Evolutionary conservation across 1,140 invertebrate species (phyloP).

Genomic region (Daktulosphaira vitifoliae): DNA sequence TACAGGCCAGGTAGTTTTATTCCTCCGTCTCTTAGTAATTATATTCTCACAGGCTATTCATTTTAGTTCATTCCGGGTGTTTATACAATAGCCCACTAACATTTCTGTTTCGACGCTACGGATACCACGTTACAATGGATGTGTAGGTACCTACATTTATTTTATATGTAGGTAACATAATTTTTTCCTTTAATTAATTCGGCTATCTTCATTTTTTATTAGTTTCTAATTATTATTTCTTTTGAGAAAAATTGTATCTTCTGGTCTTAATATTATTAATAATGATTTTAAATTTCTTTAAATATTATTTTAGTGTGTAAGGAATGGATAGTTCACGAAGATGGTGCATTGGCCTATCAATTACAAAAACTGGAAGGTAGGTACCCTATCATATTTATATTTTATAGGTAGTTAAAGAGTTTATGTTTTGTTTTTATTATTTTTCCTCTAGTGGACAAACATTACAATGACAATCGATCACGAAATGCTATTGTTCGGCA

Average conservation of each 20-base stretch:
- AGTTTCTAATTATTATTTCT: no score
- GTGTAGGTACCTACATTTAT: no score
- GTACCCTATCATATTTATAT: constrained; percentile 39
- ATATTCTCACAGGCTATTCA: constrained; percentile 29
- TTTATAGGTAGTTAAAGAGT: neutral
- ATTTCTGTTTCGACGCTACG: no score
- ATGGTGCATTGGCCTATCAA: constrained; percentile 78
- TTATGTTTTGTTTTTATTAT: neutral
- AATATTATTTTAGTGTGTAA: constrained; percentile 59
- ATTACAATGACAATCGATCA: constrained; percentile 74
- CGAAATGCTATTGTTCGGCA: constrained; percentile 79
- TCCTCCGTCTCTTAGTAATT: neutral
- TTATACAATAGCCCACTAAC: neutral
- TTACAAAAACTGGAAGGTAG: constrained; percentile 85
- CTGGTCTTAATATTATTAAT: neutral
- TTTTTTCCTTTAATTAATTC: no score
- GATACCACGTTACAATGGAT: no score
- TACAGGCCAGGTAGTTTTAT: neutral
- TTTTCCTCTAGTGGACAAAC: constrained; percentile 64
- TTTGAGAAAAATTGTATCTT: no score
- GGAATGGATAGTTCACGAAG: constrained; percentile 86
- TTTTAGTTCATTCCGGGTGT: neutral
- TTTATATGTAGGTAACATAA: no score
- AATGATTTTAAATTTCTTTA: neutral
- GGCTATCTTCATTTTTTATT: no score